A percentile compares a stretch with the other conserved stretches of the same genome.
phyloP scores from a whole-genome alignment of 2,113 vertebrate species.

The Seriola rivoliana region DNA sequence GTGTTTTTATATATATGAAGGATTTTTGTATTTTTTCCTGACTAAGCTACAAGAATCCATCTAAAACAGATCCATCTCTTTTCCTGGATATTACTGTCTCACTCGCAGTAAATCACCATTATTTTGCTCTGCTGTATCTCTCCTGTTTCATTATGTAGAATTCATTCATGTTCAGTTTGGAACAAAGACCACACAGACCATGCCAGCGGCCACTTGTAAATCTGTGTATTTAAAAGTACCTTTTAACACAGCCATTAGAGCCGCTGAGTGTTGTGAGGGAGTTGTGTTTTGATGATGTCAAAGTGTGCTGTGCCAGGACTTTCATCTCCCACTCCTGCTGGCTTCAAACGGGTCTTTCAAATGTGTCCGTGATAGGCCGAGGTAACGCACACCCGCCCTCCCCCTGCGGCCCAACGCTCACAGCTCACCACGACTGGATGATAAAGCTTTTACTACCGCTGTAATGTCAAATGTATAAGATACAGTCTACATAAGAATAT shows the following conservation, averaged over 20 bases:
- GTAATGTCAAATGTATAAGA: not conserved
- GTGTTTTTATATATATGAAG: too few relatives aligned
- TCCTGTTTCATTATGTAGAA: slow-evolving; percentile 43
- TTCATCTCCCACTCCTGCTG: slow-evolving; percentile 77
- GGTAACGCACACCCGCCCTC: slow-evolving; percentile 16
- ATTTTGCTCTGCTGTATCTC: not conserved
- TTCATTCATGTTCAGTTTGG: slow-evolving; percentile 55
- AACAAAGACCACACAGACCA: slow-evolving; percentile 41
- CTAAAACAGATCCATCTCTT: not conserved
- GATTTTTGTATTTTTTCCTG: too few relatives aligned
- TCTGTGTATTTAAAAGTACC: slow-evolving; percentile 64
- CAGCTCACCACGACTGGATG: not conserved
- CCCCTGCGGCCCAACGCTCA: not conserved
- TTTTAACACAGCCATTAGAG: slow-evolving; percentile 69
- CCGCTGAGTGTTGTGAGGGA: slow-evolving; percentile 56
- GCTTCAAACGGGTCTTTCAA: slow-evolving; percentile 76
- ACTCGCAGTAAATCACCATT: not conserved
- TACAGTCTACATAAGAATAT: not conserved
- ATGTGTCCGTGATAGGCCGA: slow-evolving; percentile 40
- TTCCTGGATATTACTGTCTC: not conserved
- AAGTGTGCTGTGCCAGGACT: slow-evolving; percentile 70
- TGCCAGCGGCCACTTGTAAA: slow-evolving; percentile 64
- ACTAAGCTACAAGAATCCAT: not conserved
- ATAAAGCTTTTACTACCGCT: not conserved
- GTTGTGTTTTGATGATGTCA: slow-evolving; percentile 73